These are phyloP conservation scores for Anoncus sp. DNA, from an alignment of 2,888 invertebrate genomes.

Conservation along the genomic window DNA sequence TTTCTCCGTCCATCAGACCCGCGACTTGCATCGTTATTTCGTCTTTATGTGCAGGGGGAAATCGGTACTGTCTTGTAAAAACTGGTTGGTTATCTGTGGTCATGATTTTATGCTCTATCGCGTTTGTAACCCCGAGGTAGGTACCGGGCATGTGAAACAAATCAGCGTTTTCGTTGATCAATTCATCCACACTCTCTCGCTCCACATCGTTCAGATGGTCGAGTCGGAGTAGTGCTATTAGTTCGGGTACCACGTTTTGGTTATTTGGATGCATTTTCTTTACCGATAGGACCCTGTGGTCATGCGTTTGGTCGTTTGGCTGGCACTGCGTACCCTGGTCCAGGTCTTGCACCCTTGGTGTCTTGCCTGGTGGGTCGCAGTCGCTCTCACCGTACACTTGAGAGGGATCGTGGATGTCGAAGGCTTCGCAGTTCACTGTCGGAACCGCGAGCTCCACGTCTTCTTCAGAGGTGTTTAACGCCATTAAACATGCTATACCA, in stretches of 20 bases:
- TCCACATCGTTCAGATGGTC: not conserved
- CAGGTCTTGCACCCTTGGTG: not conserved
- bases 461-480: not conserved
- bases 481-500: conserved; percentile 13
- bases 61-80: too few relatives aligned
- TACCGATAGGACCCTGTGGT: not conserved
- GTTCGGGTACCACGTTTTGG: not conserved
- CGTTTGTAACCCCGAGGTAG: too few relatives aligned
- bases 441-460: conserved; percentile 1
- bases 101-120: too few relatives aligned
- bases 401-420: not conserved
- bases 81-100: too few relatives aligned
- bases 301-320: not conserved
- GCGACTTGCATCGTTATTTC: too few relatives aligned
- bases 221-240: not conserved
- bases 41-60: too few relatives aligned
- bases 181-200: too few relatives aligned
- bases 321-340: too few relatives aligned
- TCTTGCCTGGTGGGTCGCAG: not conserved
- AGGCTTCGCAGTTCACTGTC: not conserved
- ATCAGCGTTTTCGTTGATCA: too few relatives aligned
- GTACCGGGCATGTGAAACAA: too few relatives aligned
- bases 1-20: too few relatives aligned
- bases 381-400: not conserved
- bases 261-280: too few relatives aligned